phyloP scores from a whole-genome alignment of 2,888 invertebrate genomes.

The Euphydryas editha region DNA sequence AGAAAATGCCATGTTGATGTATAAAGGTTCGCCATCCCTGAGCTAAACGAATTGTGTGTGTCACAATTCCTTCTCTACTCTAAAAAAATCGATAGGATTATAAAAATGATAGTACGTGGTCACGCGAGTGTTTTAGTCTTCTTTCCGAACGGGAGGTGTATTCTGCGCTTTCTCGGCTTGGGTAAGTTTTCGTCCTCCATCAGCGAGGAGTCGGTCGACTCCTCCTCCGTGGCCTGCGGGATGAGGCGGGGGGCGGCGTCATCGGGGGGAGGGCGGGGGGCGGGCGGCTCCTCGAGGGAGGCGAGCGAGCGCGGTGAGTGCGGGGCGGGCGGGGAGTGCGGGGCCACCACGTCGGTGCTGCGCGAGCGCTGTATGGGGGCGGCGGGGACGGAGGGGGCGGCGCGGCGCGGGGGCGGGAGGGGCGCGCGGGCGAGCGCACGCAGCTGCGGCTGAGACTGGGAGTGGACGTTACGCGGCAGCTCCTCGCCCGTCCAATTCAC shows the following conservation, averaged over 20 bases:
- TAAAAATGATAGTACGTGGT: slow-evolving; percentile 45
- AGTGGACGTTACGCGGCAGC: slow-evolving; percentile 58
- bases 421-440: slow-evolving; percentile 59
- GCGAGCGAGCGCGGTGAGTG: neutral
- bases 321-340: slow-evolving; percentile 38
- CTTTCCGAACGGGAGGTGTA: slow-evolving; percentile 86
- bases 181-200: slow-evolving; percentile 84
- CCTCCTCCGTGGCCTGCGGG: slow-evolving; percentile 80
- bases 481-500: slow-evolving; percentile 79
- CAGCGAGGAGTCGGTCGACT: slow-evolving; percentile 88
- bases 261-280: neutral
- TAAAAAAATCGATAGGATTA: too few relatives aligned
- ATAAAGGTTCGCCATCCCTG: too few relatives aligned
- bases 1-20: too few relatives aligned
- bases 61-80: too few relatives aligned
- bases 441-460: slow-evolving; percentile 67
- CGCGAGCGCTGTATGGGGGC: slow-evolving; percentile 60
- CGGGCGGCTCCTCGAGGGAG: slow-evolving; percentile 28
- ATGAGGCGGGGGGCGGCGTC: neutral
- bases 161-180: slow-evolving; percentile 84
- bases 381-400: slow-evolving; percentile 46
- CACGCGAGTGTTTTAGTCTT: slow-evolving; percentile 83
- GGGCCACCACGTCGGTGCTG: slow-evolving; percentile 59
- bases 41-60: too few relatives aligned
- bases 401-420: slow-evolving; percentile 47